Base-by-base conservation (phyloP, 2,888 invertebrate species). In the Chaitophorus viminalis region DNA sequence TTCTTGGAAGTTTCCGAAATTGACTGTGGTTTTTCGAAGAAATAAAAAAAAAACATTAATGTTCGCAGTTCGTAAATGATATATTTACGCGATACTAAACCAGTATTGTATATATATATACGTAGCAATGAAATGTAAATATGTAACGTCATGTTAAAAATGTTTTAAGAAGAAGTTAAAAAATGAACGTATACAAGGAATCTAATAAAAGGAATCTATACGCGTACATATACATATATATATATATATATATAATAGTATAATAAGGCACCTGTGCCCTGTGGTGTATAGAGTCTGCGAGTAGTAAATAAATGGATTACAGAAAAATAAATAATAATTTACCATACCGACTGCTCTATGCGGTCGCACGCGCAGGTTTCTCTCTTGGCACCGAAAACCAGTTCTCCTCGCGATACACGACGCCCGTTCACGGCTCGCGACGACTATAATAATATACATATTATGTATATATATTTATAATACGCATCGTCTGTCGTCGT, bases 301-400 rank as follows among this genome's bases (percentile, higher is more conserved):
- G 60, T 21, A 18, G 18, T 54, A 60, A 70, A 54, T 54, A 60
- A 70, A 70, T 31, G 70, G 70, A 70, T 31, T 70, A 70, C 17
- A 14, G 29, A 31, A 82, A 70, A 52, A 33, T 52, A 82, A 81
- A 81, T 81, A 81, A 70, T 52, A 72, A 82, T 70, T 18, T 81
- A 82, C 70, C 82, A 4, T 11, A 25, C 25, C 14, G 70, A 31
- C 81, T n/a, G 36, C 46, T n/a, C n/a, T 9, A 9, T 17, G 21
- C 5, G 54, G 60, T 11, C 11, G 2, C 31, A n/a, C n/a, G n/a
- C 81, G 14, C 46, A 82, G 82, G 82, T 82, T 82, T 82, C 82
- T 82, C 82, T 82, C 46, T 70, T 31, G 70, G 82, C 70, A 70
- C 81, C 31, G 14, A n/a, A 81, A 82, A 82, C 82, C 82, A 52